Conservation (phyloP, 2,113 vertebrate species). For the Nesoenas mayeri region DNA sequence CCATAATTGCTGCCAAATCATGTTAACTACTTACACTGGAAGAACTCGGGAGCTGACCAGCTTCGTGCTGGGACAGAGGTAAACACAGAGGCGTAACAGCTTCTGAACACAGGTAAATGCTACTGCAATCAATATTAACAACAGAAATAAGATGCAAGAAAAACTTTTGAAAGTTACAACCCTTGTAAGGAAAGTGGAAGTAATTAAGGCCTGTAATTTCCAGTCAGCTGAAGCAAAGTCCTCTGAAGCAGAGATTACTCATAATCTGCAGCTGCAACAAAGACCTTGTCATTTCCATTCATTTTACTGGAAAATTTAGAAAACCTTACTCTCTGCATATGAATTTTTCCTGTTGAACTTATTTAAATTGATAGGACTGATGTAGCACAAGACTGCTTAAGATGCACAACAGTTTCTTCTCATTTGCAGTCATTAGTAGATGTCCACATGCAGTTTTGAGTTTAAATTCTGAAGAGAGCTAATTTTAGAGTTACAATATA, state of each 20-base stretch:
- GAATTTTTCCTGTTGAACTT: not conserved
- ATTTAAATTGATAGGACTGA: not conserved
- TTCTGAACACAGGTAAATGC: not conserved
- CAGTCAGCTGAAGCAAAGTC: not conserved
- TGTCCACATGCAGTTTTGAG: not conserved
- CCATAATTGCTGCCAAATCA: not conserved
- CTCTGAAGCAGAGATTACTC: not conserved
- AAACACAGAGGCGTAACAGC: not conserved
- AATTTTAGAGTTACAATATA: not conserved
- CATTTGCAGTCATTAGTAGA: not conserved
- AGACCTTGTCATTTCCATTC: not conserved
- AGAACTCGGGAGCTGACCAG: not conserved
- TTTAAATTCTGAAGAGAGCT: not conserved
- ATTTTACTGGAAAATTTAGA: not conserved
- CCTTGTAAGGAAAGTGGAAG: not conserved
- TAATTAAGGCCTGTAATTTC: not conserved
- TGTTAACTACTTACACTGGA: not conserved
- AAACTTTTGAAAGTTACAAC: not conserved
- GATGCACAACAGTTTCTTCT: not conserved
- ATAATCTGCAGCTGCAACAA: not conserved
- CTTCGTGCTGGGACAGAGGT: not conserved
- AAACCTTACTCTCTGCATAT: not conserved
- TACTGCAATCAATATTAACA: not conserved
- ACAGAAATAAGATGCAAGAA: not conserved
- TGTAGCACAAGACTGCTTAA: not conserved